Base-by-base conservation (phyloP, 1,140 invertebrate genomes). In the Lithobius niger region DNA sequence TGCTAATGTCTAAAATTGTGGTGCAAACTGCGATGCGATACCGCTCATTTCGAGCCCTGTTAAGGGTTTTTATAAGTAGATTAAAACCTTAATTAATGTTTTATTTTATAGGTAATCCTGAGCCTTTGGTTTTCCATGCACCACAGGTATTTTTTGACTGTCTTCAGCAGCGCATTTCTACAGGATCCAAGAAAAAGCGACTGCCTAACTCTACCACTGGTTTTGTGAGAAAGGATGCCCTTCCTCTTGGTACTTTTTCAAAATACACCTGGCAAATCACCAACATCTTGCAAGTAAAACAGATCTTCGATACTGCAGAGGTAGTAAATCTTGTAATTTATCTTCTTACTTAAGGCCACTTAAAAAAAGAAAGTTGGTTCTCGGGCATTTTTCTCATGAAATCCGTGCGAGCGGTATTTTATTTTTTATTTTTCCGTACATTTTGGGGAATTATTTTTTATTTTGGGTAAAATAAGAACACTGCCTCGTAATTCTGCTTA, bases 231-330 rank as follows among this genome's bases (percentile, higher is more conserved):
- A 79, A 77, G 60, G 78, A 83, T 61, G 72, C 76, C 18, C 69
- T 82, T 6, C 81, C 81, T 6, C 61, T 82, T n/a, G 81, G 81
- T 13, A 80, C 77, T 42, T 83, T 83, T 65, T 82, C 79, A 0
- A 83, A 82, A 65, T 82, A 82, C 64, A 81, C 80, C 0, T 86
- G 82, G 81, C 77, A 82, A 57, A 82, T 88, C 26, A 82, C 78
- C 16, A 85, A 83, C 67, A 77, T 85, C 26, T 61, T 81, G 6
- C 82, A 86, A 57, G 76, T 86, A 0, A 83, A 84, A 61, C 78
- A 81, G 64, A 84, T 86, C 57, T 86, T 88, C 71, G 81, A 84
- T 58, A 85, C 81, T 3, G 69, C 78, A 2, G 65, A 80, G 55
- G 80, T 82, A n/a, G n/a, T n/a, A 67, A 69, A 66, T 62, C 43